A percentile compares a stretch with the other conserved stretches of the same genome.
phyloP scores from a whole-genome alignment of 2,113 vertebrate species.

The Nettapus auritus region DNA sequence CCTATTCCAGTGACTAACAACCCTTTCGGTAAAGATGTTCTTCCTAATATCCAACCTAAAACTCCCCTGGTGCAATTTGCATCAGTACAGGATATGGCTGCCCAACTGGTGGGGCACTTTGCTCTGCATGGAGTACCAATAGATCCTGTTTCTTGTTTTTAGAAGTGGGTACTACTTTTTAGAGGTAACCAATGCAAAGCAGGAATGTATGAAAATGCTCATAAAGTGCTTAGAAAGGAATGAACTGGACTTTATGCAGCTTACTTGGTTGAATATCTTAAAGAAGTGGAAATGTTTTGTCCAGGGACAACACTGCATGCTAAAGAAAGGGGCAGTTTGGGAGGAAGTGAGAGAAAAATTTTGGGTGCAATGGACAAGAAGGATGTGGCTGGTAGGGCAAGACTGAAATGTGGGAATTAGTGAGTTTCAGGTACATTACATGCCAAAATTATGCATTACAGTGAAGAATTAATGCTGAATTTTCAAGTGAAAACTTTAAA shows the following conservation, averaged over 20 bases:
- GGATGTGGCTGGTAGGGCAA: neutral
- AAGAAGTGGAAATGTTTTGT: neutral
- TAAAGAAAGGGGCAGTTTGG: neutral
- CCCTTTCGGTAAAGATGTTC: too few relatives aligned
- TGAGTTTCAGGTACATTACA: neutral
- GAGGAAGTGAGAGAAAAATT: neutral
- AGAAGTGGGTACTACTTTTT: neutral
- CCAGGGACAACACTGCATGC: fast-evolving
- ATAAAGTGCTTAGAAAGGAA: neutral
- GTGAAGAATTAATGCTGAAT: neutral
- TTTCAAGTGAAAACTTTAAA: neutral
- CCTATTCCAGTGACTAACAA: too few relatives aligned
- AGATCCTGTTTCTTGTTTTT: neutral
- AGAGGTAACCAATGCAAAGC: neutral
- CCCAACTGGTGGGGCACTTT: neutral
- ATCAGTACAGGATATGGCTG: neutral
- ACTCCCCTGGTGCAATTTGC: too few relatives aligned
- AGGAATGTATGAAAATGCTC: neutral
- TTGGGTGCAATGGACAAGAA: neutral
- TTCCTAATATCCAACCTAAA: too few relatives aligned
- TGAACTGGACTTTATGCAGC: neutral
- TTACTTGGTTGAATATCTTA: neutral
- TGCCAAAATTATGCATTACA: neutral
- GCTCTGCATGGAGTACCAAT: neutral
- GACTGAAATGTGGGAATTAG: neutral